Conservation (phyloP, 2,888 invertebrate genomes). For the Arrhopalites spinosus region DNA sequence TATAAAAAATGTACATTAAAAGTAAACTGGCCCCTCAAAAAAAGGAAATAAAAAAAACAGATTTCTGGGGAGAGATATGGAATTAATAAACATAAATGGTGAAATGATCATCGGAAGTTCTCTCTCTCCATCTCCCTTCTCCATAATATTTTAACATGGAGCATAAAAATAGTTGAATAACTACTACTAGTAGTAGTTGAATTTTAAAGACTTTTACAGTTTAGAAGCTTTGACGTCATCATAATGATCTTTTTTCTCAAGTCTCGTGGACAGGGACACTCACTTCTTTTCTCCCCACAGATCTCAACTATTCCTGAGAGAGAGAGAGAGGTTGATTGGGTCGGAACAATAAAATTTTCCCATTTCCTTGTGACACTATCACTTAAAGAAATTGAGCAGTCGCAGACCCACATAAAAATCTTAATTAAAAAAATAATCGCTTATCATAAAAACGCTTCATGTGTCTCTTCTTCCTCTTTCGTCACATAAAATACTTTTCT, state of each 20-base stretch:
- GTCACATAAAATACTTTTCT: no score
- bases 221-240: not conserved
- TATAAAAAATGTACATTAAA: no score
- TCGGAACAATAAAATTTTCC: conserved; percentile 6
- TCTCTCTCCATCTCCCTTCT: no score
- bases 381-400: conserved; percentile 19
- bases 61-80: no score
- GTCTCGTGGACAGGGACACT: not conserved
- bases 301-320: not conserved
- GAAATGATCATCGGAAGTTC: no score
- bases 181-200: not conserved
- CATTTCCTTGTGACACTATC: conserved; percentile 13
- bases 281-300: not conserved
- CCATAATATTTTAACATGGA: no score
- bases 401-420: conserved; percentile 12
- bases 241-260: not conserved
- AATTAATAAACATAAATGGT: no score
- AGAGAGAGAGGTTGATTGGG: not conserved
- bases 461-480: no score
- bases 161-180: not conserved
- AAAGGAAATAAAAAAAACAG: no score
- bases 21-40: no score
- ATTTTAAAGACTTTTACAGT: not conserved
- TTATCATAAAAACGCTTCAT: not conserved
- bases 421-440: conserved; percentile 29